A percentile compares a stretch with the other conserved stretches of the same genome.
Conservation (phyloP, 2,113 vertebrate genomes). For the Callithrix jacchus region DNA sequence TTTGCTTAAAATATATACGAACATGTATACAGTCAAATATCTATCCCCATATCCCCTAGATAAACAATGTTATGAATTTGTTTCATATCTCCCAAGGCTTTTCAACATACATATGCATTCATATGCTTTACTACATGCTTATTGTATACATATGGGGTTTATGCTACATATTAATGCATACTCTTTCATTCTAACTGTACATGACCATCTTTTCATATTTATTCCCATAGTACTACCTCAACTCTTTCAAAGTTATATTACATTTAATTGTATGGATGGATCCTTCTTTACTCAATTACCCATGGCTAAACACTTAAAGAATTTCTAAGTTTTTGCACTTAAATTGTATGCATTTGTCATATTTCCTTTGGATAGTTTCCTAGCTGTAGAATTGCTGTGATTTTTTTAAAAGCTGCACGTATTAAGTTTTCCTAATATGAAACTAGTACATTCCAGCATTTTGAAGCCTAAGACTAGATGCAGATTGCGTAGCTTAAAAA, state of each 20-base stretch:
- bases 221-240: not conserved
- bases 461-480: not conserved
- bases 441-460: not conserved
- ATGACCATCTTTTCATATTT: not conserved
- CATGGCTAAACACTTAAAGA: not conserved
- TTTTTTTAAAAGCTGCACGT: not conserved
- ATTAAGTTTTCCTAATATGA: not conserved
- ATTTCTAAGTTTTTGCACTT: not conserved
- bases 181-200: not conserved
- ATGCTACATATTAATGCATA: not conserved
- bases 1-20: not conserved
- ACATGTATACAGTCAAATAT: not conserved
- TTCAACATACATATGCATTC: not conserved
- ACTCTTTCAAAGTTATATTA: not conserved
- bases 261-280: not conserved
- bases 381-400: not conserved
- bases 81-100: not conserved
- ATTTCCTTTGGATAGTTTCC: not conserved
- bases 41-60: rapidly evolving
- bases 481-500: not conserved
- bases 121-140: not conserved
- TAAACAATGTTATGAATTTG: not conserved
- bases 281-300: not conserved
- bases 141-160: not conserved
- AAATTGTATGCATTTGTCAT: not conserved